These are phyloP conservation scores for Pachydiplax longipennis DNA, from an alignment of 2,888 invertebrate genomes.

Conservation along the genomic window DNA sequence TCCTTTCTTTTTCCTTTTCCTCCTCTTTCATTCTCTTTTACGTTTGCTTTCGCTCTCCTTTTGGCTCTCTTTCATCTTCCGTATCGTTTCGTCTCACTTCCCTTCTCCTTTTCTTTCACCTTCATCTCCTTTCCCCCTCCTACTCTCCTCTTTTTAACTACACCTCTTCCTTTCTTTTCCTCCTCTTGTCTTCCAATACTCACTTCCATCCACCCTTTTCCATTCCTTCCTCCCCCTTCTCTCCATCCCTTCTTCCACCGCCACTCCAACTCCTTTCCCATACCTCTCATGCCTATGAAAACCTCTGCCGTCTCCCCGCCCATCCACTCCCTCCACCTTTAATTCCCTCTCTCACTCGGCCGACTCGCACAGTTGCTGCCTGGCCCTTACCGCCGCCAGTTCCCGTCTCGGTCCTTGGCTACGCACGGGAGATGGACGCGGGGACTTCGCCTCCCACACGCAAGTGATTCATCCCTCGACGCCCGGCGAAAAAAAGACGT, in stretches of 20 bases:
- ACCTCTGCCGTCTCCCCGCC: neutral
- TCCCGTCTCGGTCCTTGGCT: neutral
- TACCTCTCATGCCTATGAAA: neutral
- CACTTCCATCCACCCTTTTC: neutral
- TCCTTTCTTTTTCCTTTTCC: neutral
- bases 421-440: neutral
- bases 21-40: too few relatives aligned
- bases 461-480: slow-evolving; percentile 24
- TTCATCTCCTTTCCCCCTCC: too few relatives aligned
- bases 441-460: neutral
- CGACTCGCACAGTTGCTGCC: slow-evolving; percentile 1
- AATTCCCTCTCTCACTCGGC: neutral
- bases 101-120: neutral
- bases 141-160: too few relatives aligned
- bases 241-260: neutral
- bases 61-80: neutral
- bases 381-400: neutral
- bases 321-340: neutral
- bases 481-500: neutral
- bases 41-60: neutral
- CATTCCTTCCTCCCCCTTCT: neutral
- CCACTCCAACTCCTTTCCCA: slow-evolving; percentile 2
- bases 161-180: neutral
- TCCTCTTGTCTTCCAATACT: neutral
- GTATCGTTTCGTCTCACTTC: neutral